Percentiles rank a stretch among this genome's conserved stretches.
These are phyloP conservation scores for Siniperca chuatsi DNA, from an alignment of 2,113 vertebrate species.

Conservation along the genomic window DNA sequence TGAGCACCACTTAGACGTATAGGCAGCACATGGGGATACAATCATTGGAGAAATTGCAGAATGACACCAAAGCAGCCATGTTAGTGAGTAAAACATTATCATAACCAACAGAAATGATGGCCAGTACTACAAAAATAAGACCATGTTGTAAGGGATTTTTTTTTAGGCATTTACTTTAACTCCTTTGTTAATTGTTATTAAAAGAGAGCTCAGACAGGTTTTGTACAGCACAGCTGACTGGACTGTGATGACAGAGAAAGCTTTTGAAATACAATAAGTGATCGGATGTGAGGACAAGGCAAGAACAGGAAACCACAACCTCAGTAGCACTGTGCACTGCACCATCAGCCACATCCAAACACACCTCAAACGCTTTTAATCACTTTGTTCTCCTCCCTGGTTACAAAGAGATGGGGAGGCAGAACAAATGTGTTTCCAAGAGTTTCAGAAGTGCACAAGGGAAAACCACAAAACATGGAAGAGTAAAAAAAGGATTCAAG, in stretches of 20 bases:
- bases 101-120: background rate
- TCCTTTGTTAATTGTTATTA: background rate
- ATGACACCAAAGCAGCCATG: background rate
- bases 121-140: background rate
- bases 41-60: background rate
- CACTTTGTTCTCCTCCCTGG: conserved; percentile 76
- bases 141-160: too few relatives aligned
- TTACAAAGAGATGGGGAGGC: conserved; percentile 66
- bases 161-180: background rate
- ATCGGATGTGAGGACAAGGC: conserved; percentile 41
- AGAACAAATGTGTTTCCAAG: conserved; percentile 70
- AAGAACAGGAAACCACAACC: conserved; percentile 63
- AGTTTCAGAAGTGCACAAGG: conserved; percentile 69
- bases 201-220: background rate
- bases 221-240: conserved; percentile 7
- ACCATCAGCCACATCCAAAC: conserved; percentile 63
- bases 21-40: too few relatives aligned
- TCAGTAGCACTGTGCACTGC: conserved; percentile 50
- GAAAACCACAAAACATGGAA: conserved; percentile 65
- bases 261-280: conserved; percentile 40
- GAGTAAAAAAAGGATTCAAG: conserved; percentile 46
- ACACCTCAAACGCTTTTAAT: conserved; percentile 75
- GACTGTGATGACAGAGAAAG: background rate
- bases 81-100: background rate
- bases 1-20: background rate